phyloP scores from a whole-genome alignment of 2,888 invertebrate species.

The Sarcophaga carnaria region DNA sequence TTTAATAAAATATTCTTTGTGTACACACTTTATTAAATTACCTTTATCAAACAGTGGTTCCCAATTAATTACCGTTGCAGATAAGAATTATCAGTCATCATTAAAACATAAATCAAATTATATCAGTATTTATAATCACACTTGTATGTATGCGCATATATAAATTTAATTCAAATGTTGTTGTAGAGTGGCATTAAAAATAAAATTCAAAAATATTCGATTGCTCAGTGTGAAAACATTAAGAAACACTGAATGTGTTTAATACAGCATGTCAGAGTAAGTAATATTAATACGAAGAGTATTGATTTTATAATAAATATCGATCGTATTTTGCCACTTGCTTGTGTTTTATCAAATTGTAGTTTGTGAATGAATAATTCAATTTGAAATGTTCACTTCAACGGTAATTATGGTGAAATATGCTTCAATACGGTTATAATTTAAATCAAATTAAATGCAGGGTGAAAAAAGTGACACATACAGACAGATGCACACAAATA shows the following conservation, averaged over 20 bases:
- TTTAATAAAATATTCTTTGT: not conserved
- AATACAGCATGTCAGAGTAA: slow-evolving; percentile 28
- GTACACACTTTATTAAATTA: not conserved
- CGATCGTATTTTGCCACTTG: slow-evolving; percentile 32
- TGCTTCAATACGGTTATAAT: not conserved
- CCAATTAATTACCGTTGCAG: not conserved
- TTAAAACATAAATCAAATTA: not conserved
- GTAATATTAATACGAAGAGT: not conserved
- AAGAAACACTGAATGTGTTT: not conserved
- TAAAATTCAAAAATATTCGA: no score
- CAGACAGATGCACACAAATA: no score
- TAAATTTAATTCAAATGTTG: no score
- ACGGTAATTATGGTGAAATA: not conserved
- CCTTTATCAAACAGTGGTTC: not conserved
- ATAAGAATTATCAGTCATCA: not conserved
- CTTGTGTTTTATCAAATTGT: slow-evolving; percentile 6
- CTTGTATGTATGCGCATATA: no score
- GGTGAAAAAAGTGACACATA: no score
- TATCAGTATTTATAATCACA: not conserved
- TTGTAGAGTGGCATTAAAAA: no score
- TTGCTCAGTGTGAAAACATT: not conserved
- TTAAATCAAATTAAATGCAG: not conserved
- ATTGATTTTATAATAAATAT: slow-evolving; percentile 21
- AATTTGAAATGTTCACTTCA: slow-evolving; percentile 32
- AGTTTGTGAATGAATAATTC: slow-evolving; percentile 20